Percentiles rank a stretch among this genome's conserved stretches.
These are phyloP conservation scores for Drosophila rubida DNA, from an alignment of 2,888 invertebrate genomes.

Conservation along the genomic window DNA sequence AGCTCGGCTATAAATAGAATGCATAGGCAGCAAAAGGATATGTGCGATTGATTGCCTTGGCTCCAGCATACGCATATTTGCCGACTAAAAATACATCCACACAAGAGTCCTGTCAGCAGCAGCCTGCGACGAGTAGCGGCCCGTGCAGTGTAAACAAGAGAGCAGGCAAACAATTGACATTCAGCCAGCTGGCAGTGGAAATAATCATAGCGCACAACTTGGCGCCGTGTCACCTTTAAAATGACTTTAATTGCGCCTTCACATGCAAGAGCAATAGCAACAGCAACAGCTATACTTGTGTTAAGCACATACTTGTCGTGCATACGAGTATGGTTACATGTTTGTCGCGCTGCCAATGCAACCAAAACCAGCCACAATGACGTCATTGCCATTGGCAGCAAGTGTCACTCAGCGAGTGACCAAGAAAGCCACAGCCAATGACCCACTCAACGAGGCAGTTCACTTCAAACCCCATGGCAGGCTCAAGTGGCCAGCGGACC, in stretches of 20 bases:
- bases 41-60: not conserved
- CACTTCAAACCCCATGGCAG: constrained; percentile 47
- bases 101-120: constrained; percentile 4
- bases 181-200: too few relatives aligned
- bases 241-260: constrained; percentile 28
- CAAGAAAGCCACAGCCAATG: constrained; percentile 43
- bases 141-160: constrained; percentile 7
- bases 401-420: constrained; percentile 58
- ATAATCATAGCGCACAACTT: constrained; percentile 5
- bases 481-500: constrained; percentile 35
- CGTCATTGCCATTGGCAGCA: constrained; percentile 70
- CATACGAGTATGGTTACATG: constrained; percentile 1
- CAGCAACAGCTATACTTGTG: not conserved
- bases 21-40: constrained; percentile 9
- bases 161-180: not conserved
- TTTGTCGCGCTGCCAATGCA: constrained; percentile 22
- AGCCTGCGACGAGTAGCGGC: too few relatives aligned
- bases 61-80: not conserved
- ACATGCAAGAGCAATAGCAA: constrained; percentile 40
- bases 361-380: constrained; percentile 59
- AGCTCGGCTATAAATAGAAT: constrained; percentile 45
- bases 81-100: constrained; percentile 40
- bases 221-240: constrained; percentile 21
- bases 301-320: constrained; percentile 10
- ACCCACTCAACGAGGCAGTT: constrained; percentile 51